Base-by-base conservation (phyloP, 2,888 invertebrate species). In the Thelaira solivaga region DNA sequence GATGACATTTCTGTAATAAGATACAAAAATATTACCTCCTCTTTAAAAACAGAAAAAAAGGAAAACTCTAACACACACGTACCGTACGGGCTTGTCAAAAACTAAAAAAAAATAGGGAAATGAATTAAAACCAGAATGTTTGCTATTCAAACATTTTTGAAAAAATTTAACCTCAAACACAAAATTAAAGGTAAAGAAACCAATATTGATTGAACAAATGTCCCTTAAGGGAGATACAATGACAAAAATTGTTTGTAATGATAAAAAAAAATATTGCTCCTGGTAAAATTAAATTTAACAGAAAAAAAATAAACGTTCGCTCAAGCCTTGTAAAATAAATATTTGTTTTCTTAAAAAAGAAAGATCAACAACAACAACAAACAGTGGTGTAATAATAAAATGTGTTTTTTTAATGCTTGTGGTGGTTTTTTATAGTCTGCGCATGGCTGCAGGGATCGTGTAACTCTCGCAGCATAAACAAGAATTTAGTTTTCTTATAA, bases 11-110 rank as follows among this genome's bases (percentile, higher is more conserved):
- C 36, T 74, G 78, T 78, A 78, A 78, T 78, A 49, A 78, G 74
- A 78, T 78, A 78, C 74, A 78, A 71, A 78, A 78, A 74, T 78
- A 78, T 78, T 78, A 71, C 78, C 78, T 74, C 61, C 65, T 61
- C 31, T n/a, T n/a, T n/a, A n/a, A n/a, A n/a, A n/a, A n/a, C n/a
- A n/a, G n/a, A n/a, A n/a, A n/a, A n/a, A n/a, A n/a, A 20, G 16
- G 49, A 29, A 64, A 13, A 47, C n/a, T 13, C 16, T 39, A 2
- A 26, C 36, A 57, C 36, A 39, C 34, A 16, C 20, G 20, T 13
- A 47, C 3, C 1, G 16, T 18, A 18, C 13, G 2, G 20, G 4
- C 2, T 7, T 1, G 41, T 8, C 31, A 20, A 22, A 41, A 34
- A 24, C 16, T 1, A 41, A 31, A 26, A 1, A 10, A 1, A 59